Evolutionary conservation across 2,797 vertebrate species (phyloP).

Genomic region (Delichon dasypus): DNA sequence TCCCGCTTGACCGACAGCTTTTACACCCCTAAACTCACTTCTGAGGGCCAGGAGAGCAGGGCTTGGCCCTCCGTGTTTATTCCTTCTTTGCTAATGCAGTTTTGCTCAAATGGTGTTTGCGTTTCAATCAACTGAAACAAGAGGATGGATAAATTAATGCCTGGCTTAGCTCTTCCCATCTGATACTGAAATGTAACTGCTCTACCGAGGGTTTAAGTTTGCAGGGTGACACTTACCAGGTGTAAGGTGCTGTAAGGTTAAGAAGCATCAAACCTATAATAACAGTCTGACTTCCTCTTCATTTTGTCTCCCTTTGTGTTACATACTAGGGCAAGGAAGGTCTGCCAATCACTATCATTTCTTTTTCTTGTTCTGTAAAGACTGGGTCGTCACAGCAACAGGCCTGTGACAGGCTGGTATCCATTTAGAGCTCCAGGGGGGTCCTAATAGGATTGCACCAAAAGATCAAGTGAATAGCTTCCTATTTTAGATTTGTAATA

Average conservation of each 20-base stretch:
- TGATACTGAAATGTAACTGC: slow-evolving; percentile 2
- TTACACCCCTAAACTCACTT: slow-evolving; percentile 1
- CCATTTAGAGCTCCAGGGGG: slow-evolving; percentile 81
- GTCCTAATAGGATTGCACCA: slow-evolving; percentile 84
- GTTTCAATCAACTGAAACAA: slow-evolving; percentile 59
- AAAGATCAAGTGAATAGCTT: slow-evolving; percentile 82
- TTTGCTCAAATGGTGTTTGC: slow-evolving; percentile 43
- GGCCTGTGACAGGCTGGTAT: slow-evolving; percentile 84
- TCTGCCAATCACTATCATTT: slow-evolving; percentile 87
- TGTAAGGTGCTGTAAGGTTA: slow-evolving; percentile 86
- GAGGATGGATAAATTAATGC: slow-evolving; percentile 1
- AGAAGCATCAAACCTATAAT: slow-evolving; percentile 83
- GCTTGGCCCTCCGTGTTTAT: slow-evolving; percentile 10
- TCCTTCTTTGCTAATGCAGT: not conserved
- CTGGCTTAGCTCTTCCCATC: not conserved
- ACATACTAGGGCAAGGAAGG: slow-evolving; percentile 85
- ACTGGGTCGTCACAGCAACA: slow-evolving; percentile 85
- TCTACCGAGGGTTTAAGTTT: slow-evolving; percentile 15
- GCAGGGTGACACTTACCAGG: slow-evolving; percentile 73
- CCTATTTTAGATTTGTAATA: slow-evolving; percentile 81
- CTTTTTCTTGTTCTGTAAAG: slow-evolving; percentile 82
- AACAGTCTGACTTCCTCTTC: slow-evolving; percentile 89
- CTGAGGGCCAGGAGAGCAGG: not conserved
- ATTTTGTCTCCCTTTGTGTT: slow-evolving; percentile 90
- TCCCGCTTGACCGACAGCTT: not conserved